Evolutionary conservation across 2,113 vertebrate species (phyloP).

Genomic region (Ceyx cyanopectus): DNA sequence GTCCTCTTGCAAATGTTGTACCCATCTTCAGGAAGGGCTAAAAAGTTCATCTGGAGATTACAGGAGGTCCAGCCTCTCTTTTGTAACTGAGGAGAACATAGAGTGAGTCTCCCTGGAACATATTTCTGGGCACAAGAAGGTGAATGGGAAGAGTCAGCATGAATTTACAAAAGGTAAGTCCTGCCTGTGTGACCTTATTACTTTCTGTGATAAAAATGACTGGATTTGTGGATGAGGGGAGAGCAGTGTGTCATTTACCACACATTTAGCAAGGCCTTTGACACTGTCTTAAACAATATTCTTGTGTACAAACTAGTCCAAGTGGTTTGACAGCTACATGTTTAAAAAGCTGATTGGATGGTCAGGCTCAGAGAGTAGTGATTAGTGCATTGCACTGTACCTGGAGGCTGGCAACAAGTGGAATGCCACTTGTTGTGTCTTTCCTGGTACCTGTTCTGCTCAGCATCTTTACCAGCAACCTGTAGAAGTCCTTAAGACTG

Average conservation of each 20-base stretch:
- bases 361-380: not conserved
- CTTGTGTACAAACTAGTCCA: not conserved
- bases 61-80: not conserved
- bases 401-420: not conserved
- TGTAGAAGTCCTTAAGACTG: not conserved
- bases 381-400: not conserved
- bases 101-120: not conserved
- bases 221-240: not conserved
- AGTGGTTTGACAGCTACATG: not conserved
- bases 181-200: not conserved
- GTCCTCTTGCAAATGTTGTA: not conserved
- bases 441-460: not conserved
- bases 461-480: not conserved
- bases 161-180: not conserved
- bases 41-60: not conserved
- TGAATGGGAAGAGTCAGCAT: not conserved
- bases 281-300: not conserved
- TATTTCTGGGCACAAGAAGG: not conserved
- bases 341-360: not conserved
- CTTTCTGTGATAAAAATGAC: not conserved
- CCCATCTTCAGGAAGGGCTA: not conserved
- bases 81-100: not conserved
- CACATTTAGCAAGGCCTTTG: not conserved
- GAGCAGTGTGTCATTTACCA: not conserved
- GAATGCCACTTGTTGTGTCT: not conserved